These are phyloP conservation scores for Chlorops oryzae DNA, from an alignment of 1,140 invertebrate species.

Conservation along the genomic window DNA sequence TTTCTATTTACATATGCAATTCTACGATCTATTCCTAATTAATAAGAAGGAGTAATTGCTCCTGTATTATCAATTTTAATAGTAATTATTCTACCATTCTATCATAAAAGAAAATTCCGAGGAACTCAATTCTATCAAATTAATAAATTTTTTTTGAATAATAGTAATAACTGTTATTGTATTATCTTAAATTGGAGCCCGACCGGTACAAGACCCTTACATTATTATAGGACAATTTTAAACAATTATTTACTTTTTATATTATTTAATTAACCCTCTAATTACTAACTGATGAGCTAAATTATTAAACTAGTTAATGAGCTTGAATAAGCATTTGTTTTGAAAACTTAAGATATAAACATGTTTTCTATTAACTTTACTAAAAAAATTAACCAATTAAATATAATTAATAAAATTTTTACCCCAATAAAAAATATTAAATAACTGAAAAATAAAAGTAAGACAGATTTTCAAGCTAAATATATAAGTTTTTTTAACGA, in stretches of 20 bases:
- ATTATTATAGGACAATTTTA: constrained; percentile 56
- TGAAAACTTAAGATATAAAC: constrained; percentile 59
- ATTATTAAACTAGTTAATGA: constrained; percentile 52
- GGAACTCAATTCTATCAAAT: constrained; percentile 53
- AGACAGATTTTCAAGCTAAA: constrained; percentile 44
- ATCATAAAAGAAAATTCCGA: constrained; percentile 51
- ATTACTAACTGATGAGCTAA: constrained; percentile 52
- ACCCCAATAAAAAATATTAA: constrained; percentile 51
- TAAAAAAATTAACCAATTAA: constrained; percentile 41
- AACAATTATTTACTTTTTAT: constrained; percentile 55
- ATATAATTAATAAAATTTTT: constrained; percentile 33
- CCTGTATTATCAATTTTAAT: constrained; percentile 59
- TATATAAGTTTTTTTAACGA: constrained; percentile 44
- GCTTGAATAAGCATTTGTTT: constrained; percentile 58
- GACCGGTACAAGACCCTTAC: constrained; percentile 57
- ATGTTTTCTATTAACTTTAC: constrained; percentile 53
- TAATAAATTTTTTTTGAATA: constrained; percentile 57
- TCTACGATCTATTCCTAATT: constrained; percentile 66
- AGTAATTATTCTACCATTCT: constrained; percentile 54
- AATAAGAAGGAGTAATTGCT: constrained; percentile 64
- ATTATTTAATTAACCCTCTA: constrained; percentile 51
- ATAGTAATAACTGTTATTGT: constrained; percentile 52
- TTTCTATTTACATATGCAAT: constrained; percentile 72
- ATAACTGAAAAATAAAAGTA: constrained; percentile 39
- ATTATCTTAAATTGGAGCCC: constrained; percentile 62